phyloP scores from a whole-genome alignment of 2,888 invertebrate genomes.

The Blastobasis adustella region DNA sequence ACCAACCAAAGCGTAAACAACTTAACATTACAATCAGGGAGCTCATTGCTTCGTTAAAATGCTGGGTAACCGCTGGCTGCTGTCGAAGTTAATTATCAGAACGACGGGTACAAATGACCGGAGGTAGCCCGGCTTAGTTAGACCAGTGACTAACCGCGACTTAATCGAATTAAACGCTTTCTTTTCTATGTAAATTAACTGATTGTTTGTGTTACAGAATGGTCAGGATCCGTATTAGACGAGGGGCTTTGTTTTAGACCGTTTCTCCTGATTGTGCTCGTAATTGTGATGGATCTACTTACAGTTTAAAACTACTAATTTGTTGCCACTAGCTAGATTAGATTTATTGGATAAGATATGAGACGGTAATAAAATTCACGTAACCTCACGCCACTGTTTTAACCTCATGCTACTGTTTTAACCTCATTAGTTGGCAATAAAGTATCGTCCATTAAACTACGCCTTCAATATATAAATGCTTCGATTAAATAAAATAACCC shows the following conservation, averaged over 20 bases:
- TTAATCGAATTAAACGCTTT: conserved; percentile 65
- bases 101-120: conserved; percentile 64
- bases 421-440: too few species aligned
- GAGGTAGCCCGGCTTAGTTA: conserved; percentile 45
- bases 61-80: conserved; percentile 52
- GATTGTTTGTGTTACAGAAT: conserved; percentile 48
- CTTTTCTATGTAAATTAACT: conserved; percentile 60
- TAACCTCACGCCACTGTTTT: too few species aligned
- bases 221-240: background rate
- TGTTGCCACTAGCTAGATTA: background rate
- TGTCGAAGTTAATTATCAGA: conserved; percentile 57
- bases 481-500: too few species aligned
- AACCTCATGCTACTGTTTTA: too few species aligned
- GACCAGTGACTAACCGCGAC: conserved; percentile 57
- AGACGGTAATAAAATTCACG: too few species aligned
- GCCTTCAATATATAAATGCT: too few species aligned
- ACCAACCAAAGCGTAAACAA: conserved; percentile 34
- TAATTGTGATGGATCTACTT: background rate
- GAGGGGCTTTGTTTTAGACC: background rate
- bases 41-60: conserved; percentile 54
- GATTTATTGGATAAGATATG: background rate
- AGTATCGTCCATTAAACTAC: too few species aligned
- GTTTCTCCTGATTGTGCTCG: background rate
- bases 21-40: conserved; percentile 46
- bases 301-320: background rate